Evolutionary conservation across 1,140 invertebrate species (phyloP), one percentile per base, ranked within the genome.

Genomic region (Druon quercuslanigerum): DNA sequence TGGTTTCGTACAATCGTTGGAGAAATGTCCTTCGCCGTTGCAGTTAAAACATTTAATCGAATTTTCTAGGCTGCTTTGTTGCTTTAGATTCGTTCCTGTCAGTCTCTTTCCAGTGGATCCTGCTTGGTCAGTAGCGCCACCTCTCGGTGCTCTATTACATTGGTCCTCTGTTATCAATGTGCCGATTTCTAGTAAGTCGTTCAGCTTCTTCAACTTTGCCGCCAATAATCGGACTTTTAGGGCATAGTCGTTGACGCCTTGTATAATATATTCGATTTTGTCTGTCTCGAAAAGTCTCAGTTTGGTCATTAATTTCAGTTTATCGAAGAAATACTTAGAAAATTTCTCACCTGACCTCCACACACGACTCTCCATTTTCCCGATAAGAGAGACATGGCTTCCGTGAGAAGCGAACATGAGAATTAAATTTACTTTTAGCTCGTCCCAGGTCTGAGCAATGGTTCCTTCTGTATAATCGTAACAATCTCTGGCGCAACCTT

Each of bases 11-110:
- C 46, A 72, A n/a, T 72, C 71, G 2, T 16, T 16, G 16, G 11
- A 19, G 1, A 72, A 50, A 19, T 51, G 46, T 16, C 71, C 71
- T 40, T 5, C 50, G n/a, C 17, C 17, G 3, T 72, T 72, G 17
- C 71, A 72, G 46, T 50, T 50, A 19, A 50, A 72, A 50, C 50
- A 72, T 19, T 50, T 72, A 14, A 50, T 72, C 5, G 40, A 46
- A 46, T 46, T 46, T 9, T 5, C 8, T 46, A 6, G 6, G 3
- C 3, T 25, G 20, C 20, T 25, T 25, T 25, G 33, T 40, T 16
- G n/a, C 0, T 50, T 46, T n/a, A 17, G n/a, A 16, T 0, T 54
- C 52, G 16, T 54, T 8, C 17, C n/a, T 17, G 17, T 17, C 3
- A n/a, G 52, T 54, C 14, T 54, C 52, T n/a, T 54, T 46, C 5